These are phyloP conservation scores for Glossophaga mutica DNA, from an alignment of 2,797 vertebrate species.

Conservation along the genomic window DNA sequence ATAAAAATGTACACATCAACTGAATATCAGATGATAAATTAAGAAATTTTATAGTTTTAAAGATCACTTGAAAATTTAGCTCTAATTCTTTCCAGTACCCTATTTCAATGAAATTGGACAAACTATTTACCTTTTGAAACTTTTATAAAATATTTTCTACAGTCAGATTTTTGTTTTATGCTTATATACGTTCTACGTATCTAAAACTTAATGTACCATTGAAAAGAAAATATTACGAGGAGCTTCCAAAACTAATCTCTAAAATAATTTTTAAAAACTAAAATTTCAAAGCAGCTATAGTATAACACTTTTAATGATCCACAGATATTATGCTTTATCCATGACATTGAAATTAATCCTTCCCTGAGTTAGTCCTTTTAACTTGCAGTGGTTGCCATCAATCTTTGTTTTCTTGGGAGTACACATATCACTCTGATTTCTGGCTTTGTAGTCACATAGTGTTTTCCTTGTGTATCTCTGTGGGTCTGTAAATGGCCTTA, in stretches of 20 bases:
- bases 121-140: neutral
- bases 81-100: slow-evolving; percentile 57
- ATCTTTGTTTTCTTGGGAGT: neutral
- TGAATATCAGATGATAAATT: slow-evolving; percentile 47
- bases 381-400: neutral
- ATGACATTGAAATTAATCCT: neutral
- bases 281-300: neutral
- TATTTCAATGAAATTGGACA: slow-evolving; percentile 59
- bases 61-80: slow-evolving; percentile 70
- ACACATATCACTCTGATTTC: neutral
- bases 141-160: too few relatives aligned
- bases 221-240: neutral
- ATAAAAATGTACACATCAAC: too few relatives aligned
- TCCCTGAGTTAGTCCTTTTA: too few relatives aligned
- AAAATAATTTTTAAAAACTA: neutral
- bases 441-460: neutral
- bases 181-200: neutral
- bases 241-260: neutral
- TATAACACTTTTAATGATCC: neutral
- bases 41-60: slow-evolving; percentile 76
- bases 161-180: neutral
- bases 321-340: neutral
- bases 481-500: neutral
- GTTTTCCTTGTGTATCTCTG: neutral
- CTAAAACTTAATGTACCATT: neutral